Evolutionary conservation across 1,140 invertebrate species (phyloP).

Genomic region (Penaeus japonicus): DNA sequence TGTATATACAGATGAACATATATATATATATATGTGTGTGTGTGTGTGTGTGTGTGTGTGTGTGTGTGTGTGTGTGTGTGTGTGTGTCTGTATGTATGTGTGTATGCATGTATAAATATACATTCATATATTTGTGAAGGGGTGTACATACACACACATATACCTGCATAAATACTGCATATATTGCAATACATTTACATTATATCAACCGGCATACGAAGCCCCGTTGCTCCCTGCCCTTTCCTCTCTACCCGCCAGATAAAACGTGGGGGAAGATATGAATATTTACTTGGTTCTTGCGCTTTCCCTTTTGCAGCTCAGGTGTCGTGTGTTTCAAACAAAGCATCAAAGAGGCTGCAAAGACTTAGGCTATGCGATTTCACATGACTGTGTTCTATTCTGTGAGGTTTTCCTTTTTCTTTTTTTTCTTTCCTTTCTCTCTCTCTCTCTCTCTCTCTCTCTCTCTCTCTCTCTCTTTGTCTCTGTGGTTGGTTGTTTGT

Average conservation of each 20-base stretch:
- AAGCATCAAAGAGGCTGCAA: no score
- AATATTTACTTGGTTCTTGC: no score
- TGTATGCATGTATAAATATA: neutral
- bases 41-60: neutral
- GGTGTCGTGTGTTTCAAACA: no score
- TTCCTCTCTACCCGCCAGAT: no score
- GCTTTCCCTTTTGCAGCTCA: no score
- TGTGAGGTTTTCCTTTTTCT: neutral
- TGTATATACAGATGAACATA: neutral
- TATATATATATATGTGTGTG: neutral
- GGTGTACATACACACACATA: neutral
- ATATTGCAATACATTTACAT: neutral
- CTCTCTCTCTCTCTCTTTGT: neutral
- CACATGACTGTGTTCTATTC: neutral
- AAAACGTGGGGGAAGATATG: no score
- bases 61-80: neutral
- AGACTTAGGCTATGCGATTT: no score
- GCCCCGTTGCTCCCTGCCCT: neutral
- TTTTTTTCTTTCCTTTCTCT: neutral
- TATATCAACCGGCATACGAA: neutral
- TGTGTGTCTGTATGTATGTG: neutral
- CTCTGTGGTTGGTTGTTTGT: neutral
- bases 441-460: neutral
- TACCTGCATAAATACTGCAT: neutral
- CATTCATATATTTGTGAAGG: neutral